These are phyloP conservation scores for Oreochromis tanganicae DNA, from an alignment of 2,113 vertebrate species.

Conservation along the genomic window DNA sequence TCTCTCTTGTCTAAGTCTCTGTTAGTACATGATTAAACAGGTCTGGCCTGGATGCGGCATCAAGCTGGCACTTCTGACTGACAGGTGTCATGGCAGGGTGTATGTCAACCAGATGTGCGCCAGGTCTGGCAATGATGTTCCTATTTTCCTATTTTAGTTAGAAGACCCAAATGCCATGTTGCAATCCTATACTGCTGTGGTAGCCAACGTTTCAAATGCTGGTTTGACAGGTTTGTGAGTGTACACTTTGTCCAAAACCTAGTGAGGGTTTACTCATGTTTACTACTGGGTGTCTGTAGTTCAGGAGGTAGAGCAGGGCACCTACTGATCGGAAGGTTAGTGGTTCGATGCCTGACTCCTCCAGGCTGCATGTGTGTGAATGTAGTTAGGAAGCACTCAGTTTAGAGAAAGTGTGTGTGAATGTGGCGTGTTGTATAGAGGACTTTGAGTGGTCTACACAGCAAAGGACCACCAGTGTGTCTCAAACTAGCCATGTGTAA, in stretches of 20 bases:
- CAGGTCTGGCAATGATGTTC: not conserved
- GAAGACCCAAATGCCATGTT: not conserved
- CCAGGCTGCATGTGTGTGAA: too few species aligned
- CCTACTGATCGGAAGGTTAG: not conserved
- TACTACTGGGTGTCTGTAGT: rapidly evolving
- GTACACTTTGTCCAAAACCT: not conserved
- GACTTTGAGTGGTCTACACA: not conserved
- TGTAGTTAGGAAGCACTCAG: rapidly evolving
- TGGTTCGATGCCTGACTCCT: not conserved
- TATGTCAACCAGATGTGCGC: not conserved
- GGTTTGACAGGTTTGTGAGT: not conserved
- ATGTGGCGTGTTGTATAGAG: not conserved
- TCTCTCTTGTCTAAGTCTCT: not conserved
- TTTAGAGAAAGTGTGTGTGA: not conserved
- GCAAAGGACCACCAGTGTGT: not conserved
- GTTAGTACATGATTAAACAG: not conserved
- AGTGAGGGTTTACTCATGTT: not conserved
- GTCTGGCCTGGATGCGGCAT: not conserved
- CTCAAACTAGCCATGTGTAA: not conserved
- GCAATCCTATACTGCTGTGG: not conserved
- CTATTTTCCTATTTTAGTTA: not conserved
- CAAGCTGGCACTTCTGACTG: not conserved
- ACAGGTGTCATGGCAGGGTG: not conserved
- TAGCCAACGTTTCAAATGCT: too few species aligned
- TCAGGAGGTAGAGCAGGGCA: rapidly evolving